A percentile compares a stretch with the other conserved stretches of the same genome.
Conservation (phyloP, 2,113 vertebrate genomes). For the Larimichthys crocea region DNA sequence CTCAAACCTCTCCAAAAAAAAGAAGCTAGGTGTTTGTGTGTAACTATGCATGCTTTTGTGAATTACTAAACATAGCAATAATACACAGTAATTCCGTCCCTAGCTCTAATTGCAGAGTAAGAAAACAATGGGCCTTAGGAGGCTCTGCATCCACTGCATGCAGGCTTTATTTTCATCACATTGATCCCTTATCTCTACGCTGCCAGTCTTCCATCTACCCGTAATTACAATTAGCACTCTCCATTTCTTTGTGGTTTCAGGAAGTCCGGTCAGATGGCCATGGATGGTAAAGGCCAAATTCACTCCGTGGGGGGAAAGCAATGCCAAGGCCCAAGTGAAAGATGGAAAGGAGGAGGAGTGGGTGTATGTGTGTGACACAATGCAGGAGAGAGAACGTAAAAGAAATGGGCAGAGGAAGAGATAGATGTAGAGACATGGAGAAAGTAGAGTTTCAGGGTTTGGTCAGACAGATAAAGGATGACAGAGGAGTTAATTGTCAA, state of each 20-base stretch:
- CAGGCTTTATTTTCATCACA: conserved; percentile 65
- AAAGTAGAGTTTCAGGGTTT: neutral
- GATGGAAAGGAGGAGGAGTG: conserved; percentile 46
- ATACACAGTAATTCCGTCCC: conserved; percentile 39
- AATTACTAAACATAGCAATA: conserved; percentile 36
- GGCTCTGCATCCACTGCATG: conserved; percentile 56
- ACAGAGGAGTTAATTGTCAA: conserved; percentile 17
- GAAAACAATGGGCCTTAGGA: conserved; percentile 60
- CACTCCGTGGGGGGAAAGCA: conserved; percentile 50
- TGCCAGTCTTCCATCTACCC: conserved; percentile 58
- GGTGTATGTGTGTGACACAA: neutral
- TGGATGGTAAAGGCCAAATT: conserved; percentile 52
- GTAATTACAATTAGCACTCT: conserved; percentile 69
- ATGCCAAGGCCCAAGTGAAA: conserved; percentile 43
- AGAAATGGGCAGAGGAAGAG: neutral
- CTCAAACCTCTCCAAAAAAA: conserved; percentile 43
- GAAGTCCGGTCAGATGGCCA: conserved; percentile 64
- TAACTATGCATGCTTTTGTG: conserved; percentile 16
- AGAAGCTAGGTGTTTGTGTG: conserved; percentile 32
- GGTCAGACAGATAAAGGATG: conserved; percentile 4
- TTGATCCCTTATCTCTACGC: conserved; percentile 67
- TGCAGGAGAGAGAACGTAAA: neutral
- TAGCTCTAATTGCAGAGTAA: conserved; percentile 62
- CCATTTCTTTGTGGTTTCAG: conserved; percentile 66
- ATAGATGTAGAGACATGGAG: neutral